phyloP scores from a whole-genome alignment of 2,113 vertebrate species.

The Polyodon spathula region DNA sequence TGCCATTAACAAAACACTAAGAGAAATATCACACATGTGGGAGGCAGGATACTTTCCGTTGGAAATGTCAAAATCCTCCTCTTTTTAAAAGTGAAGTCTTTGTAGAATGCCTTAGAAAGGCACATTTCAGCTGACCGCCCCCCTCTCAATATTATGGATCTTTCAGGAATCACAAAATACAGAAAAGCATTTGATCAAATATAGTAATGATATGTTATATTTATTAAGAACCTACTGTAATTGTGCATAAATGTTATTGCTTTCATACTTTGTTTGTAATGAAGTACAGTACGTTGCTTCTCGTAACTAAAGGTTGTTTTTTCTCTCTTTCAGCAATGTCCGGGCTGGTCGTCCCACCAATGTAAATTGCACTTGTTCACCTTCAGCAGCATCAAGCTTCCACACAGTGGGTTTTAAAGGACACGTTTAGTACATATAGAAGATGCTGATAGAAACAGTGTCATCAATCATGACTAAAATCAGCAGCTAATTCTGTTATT shows the following conservation, averaged over 20 bases:
- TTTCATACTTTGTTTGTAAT: too few relatives aligned
- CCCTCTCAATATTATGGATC: too few relatives aligned
- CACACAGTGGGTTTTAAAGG: slow-evolving; percentile 76
- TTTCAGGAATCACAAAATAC: too few relatives aligned
- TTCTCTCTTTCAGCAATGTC: slow-evolving; percentile 83
- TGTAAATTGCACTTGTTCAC: slow-evolving; percentile 83
- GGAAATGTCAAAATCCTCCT: slow-evolving; percentile 35
- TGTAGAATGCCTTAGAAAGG: slow-evolving; percentile 27
- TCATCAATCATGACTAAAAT: slow-evolving; percentile 48
- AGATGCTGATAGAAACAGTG: slow-evolving; percentile 65
- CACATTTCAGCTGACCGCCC: slow-evolving; percentile 19
- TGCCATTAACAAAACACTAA: slow-evolving; percentile 50
- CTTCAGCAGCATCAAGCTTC: slow-evolving; percentile 72
- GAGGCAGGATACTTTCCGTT: slow-evolving; percentile 38
- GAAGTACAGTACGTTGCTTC: too few relatives aligned
- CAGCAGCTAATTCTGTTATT: slow-evolving; percentile 57
- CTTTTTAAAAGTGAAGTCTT: slow-evolving; percentile 30
- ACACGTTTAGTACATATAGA: slow-evolving; percentile 62
- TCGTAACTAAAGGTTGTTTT: slow-evolving; percentile 28
- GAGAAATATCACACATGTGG: slow-evolving; percentile 51
- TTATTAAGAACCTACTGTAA: too few relatives aligned
- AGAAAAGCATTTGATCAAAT: too few relatives aligned
- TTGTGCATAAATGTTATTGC: too few relatives aligned
- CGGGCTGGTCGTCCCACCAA: slow-evolving; percentile 92
- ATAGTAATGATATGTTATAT: too few relatives aligned